These are phyloP conservation scores for Drosophila subpulchrella DNA, from an alignment of 1,140 invertebrate genomes.

Conservation along the genomic window DNA sequence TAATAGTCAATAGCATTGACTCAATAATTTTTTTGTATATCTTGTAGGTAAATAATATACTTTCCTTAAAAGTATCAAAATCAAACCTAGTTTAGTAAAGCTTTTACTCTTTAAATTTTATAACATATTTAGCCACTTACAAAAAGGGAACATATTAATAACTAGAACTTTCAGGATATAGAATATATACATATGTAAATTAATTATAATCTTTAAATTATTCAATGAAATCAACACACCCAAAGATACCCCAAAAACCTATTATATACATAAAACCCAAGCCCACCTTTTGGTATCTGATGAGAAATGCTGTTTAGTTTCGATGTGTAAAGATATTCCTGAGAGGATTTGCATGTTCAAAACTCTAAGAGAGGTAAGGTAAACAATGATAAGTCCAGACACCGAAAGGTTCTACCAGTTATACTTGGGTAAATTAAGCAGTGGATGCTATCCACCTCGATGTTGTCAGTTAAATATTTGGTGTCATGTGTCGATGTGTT, in stretches of 20 bases:
- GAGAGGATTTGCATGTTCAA: slow-evolving; percentile 47
- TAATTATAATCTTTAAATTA: neutral
- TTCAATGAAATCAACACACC: neutral
- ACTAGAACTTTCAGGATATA: neutral
- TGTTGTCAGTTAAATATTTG: slow-evolving; percentile 74
- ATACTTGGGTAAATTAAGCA: slow-evolving; percentile 47
- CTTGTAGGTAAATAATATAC: neutral
- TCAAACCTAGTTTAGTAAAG: too few relatives aligned
- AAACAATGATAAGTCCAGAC: slow-evolving; percentile 26
- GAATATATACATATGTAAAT: neutral
- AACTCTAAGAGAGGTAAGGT: slow-evolving; percentile 43
- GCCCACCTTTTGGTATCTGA: slow-evolving; percentile 65
- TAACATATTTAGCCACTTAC: too few relatives aligned
- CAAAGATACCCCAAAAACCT: neutral
- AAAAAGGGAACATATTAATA: too few relatives aligned
- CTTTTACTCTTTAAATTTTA: neutral
- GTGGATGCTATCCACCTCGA: slow-evolving; percentile 30
- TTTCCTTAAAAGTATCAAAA: too few relatives aligned
- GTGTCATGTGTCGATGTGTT: slow-evolving; percentile 63
- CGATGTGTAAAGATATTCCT: slow-evolving; percentile 59
- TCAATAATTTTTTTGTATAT: neutral
- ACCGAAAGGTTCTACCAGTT: neutral
- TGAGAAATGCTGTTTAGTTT: slow-evolving; percentile 81
- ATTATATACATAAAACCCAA: slow-evolving; percentile 18
- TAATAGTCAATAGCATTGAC: too few relatives aligned